Conservation (phyloP, 2,797 vertebrate species). For the Sciurus vulgaris region DNA sequence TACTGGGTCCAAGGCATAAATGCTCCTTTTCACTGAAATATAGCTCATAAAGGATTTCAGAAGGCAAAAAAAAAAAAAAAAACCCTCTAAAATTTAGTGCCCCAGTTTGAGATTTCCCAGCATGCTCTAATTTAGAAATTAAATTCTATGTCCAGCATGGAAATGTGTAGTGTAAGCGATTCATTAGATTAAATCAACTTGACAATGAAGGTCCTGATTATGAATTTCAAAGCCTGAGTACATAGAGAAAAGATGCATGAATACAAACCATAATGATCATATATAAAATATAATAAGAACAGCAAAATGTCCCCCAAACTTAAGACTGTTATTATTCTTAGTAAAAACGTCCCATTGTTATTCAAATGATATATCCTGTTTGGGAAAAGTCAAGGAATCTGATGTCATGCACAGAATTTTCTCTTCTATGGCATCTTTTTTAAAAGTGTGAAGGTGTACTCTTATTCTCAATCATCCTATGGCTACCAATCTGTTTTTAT, state of each 20-base stretch:
- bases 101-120: constrained; percentile 70
- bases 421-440: not conserved
- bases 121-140: constrained; percentile 68
- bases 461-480: not conserved
- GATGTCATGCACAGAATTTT: not conserved
- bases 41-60: constrained; percentile 58
- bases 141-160: constrained; percentile 35
- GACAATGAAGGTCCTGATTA: constrained; percentile 50
- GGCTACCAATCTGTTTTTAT: not conserved
- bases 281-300: constrained; percentile 9
- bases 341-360: not conserved
- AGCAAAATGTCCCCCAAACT: not conserved
- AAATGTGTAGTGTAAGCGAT: constrained; percentile 59
- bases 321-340: not conserved
- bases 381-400: constrained; percentile 51
- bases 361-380: not conserved
- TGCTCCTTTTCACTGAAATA: constrained; percentile 69
- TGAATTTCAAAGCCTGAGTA: constrained; percentile 56
- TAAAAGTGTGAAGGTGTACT: not conserved
- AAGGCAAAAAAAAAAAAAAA: too few relatives aligned
- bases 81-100: constrained; percentile 66
- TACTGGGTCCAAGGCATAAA: constrained; percentile 65
- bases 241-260: not conserved
- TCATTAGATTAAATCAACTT: constrained; percentile 67
- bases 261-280: not conserved